Conservation (phyloP, 2,888 invertebrate genomes). For the Drosophila siamana region DNA sequence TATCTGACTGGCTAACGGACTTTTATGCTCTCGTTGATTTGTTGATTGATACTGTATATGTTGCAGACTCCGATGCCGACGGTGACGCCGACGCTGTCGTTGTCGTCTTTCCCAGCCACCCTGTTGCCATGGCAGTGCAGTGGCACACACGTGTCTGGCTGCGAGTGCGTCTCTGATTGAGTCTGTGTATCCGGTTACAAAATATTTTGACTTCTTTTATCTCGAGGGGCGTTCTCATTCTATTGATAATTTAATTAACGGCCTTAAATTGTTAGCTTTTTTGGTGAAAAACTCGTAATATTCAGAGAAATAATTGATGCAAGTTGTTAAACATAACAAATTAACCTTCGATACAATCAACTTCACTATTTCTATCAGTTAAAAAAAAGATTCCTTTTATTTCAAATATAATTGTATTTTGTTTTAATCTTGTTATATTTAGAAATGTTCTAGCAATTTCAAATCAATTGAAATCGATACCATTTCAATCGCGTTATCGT, state of each 20-base stretch:
- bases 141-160: conserved; percentile 60
- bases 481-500: neutral
- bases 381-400: too few species aligned
- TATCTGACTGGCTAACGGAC: conserved; percentile 64
- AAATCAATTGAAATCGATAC: neutral
- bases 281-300: neutral
- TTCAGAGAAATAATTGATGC: neutral
- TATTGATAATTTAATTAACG: conserved; percentile 69
- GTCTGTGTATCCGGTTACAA: conserved; percentile 77
- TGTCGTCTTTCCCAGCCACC: conserved; percentile 16
- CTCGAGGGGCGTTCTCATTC: conserved; percentile 36
- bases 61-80: conserved; percentile 48
- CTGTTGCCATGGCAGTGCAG: conserved; percentile 48
- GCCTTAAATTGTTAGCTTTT: conserved; percentile 42
- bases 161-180: conserved; percentile 56
- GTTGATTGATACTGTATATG: conserved; percentile 63
- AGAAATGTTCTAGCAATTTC: too few species aligned
- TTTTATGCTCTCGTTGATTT: conserved; percentile 58
- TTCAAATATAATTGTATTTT: too few species aligned
- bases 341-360: too few species aligned
- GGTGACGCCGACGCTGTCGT: neutral
- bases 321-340: neutral
- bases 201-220: conserved; percentile 82
- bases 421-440: too few species aligned
- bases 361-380: too few species aligned